Conservation (phyloP, 2,113 vertebrate species). For the Myocastor coypus region DNA sequence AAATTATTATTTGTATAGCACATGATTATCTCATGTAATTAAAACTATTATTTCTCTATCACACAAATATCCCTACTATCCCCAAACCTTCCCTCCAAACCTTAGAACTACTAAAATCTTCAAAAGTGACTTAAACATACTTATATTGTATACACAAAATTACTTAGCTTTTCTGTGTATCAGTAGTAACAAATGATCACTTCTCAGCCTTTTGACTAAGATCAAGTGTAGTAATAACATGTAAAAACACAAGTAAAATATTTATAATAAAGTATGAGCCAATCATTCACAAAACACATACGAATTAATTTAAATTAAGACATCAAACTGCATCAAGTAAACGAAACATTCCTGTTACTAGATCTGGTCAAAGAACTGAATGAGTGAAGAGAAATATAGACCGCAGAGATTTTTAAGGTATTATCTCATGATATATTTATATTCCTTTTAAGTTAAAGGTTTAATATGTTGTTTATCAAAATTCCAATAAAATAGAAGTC, state of each 20-base stretch:
- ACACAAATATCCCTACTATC: neutral
- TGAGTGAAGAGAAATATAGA: slow-evolving; percentile 25
- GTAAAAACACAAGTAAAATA: neutral
- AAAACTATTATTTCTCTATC: neutral
- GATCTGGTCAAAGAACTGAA: neutral
- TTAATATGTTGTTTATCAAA: neutral
- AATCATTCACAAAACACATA: neutral
- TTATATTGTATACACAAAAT: neutral
- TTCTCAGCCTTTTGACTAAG: too few species aligned
- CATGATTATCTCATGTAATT: neutral
- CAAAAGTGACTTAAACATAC: neutral
- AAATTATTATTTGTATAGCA: neutral
- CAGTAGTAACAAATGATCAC: neutral
- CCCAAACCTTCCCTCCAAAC: neutral
- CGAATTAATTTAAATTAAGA: slow-evolving; percentile 24
- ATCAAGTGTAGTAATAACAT: neutral
- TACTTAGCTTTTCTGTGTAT: neutral
- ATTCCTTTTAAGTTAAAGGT: neutral
- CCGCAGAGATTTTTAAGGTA: neutral
- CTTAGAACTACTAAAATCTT: neutral
- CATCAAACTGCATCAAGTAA: neutral
- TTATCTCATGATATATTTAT: neutral
- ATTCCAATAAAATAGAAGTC: neutral
- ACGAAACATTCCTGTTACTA: neutral
- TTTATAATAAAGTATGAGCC: neutral